A percentile compares a stretch with the other conserved stretches of the same genome.
phyloP scores from a whole-genome alignment of 2,888 invertebrate genomes.

The Chironomus riparius region DNA sequence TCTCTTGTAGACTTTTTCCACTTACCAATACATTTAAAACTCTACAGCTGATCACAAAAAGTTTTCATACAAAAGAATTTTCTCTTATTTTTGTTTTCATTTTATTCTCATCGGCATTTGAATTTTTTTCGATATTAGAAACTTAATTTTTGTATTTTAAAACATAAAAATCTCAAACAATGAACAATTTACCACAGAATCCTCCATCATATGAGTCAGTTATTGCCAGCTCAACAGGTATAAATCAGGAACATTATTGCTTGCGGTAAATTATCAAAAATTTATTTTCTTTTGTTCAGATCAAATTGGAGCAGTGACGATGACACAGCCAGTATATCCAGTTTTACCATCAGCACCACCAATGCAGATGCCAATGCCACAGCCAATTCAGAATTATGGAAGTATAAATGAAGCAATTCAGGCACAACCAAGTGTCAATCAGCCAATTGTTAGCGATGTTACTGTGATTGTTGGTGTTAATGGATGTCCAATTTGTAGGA shows the following conservation, averaged over 20 bases:
- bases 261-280: not conserved
- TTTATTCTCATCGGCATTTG: no score
- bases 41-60: no score
- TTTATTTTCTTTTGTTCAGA: not conserved
- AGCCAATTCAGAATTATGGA: conserved; percentile 12
- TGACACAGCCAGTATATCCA: conserved; percentile 6
- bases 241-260: not conserved
- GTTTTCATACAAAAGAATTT: no score
- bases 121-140: no score
- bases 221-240: not conserved
- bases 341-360: conserved; percentile 28
- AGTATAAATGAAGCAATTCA: not conserved
- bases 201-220: not conserved
- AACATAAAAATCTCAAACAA: not conserved
- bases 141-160: no score
- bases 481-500: conserved; percentile 80
- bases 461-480: conserved; percentile 76
- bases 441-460: conserved; percentile 50
- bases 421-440: conserved; percentile 38
- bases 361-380: conserved; percentile 25
- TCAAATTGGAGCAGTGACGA: not conserved
- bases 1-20: no score
- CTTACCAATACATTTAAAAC: no score
- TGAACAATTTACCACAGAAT: not conserved
- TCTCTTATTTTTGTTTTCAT: no score